Evolutionary conservation across 2,888 invertebrate genomes (phyloP).

Genomic region (Calameuta pallipes): DNA sequence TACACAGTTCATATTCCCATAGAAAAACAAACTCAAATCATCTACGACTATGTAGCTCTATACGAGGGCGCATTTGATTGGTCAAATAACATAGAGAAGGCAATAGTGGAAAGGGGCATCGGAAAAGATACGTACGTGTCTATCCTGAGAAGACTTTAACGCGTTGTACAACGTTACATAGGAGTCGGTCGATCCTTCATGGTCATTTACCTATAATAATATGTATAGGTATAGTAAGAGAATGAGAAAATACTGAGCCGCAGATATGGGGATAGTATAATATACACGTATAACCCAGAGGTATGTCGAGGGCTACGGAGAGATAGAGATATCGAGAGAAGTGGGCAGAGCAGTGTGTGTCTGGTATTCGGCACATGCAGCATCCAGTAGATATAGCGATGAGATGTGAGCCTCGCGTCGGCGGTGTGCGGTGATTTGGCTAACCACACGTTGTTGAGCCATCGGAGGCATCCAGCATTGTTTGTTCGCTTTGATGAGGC

Average conservation of each 20-base stretch:
- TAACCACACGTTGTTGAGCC: conserved; percentile 65
- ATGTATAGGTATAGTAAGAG: neutral
- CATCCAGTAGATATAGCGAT: conserved; percentile 11
- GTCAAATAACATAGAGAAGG: neutral
- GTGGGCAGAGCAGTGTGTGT: neutral
- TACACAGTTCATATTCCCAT: neutral
- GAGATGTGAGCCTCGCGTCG: conserved; percentile 13
- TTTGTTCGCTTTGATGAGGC: conserved; percentile 66
- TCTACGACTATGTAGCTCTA: neutral
- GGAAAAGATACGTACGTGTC: neutral
- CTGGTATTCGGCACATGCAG: conserved; percentile 19
- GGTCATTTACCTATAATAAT: neutral
- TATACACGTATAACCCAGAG: conserved; percentile 1
- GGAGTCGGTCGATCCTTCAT: neutral
- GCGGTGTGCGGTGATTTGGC: conserved; percentile 60
- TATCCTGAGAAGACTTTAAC: neutral
- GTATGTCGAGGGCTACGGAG: conserved; percentile 1
- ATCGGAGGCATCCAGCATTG: conserved; percentile 62
- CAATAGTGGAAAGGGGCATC: neutral
- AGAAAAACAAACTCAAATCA: neutral
- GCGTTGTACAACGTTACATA: neutral
- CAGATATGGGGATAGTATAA: neutral
- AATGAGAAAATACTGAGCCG: neutral
- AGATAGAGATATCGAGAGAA: conserved; percentile 3
- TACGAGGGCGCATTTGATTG: neutral